Base-by-base conservation (phyloP, 2,113 vertebrate species). In the Mesocricetus auratus region DNA sequence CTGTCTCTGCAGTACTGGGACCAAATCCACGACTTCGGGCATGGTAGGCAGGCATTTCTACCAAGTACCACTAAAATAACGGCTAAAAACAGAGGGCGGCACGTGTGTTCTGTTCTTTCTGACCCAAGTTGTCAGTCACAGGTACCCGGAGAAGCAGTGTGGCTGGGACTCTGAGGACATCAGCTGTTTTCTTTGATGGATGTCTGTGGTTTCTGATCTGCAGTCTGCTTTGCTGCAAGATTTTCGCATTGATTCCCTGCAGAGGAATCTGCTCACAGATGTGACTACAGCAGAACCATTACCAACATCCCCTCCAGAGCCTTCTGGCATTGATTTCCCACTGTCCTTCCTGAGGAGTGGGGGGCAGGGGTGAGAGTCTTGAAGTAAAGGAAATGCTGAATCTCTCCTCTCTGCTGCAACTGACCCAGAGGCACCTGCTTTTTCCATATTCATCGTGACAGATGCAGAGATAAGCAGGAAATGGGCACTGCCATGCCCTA, bases 241-340 rank as follows among this genome's bases (percentile, higher is more conserved):
- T 77, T 26, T 33, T 58, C 29, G 16, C 58, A 95, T 96, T 39
- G 82, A 96, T 97, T 69, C 22, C 26, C 86, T 86, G 89, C 64
- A 68, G 94, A 69, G 64, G 47, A 73, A 66, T 16, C 21, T 89
- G 66, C 60, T 66, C 47, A 71, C 50, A 11, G 89, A 77, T 39
- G 93, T 95, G 89, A 95, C 81, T 58, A n/a, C 26, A 82, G 93
- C 91, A 93, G 77, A 92, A 82, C 53, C 93, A 95, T 96, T 94
- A 94, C 29, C 82, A 50, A 62, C 77, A 16, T n/a, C 39, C 3
- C 53, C 81, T 93, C 60, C 71, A 79, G 75, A 94, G 88, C 64
- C 87, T 79, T 96, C 89, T 86, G 89, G 93, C 91, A 93, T 97
- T 89, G 89, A 97, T 97, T 96, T 94, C 94, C 36, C 73, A 56